Evolutionary conservation across 2,888 invertebrate species (phyloP), one percentile per base, ranked within the genome.

Genomic region (Xanthorhoe designata): DNA sequence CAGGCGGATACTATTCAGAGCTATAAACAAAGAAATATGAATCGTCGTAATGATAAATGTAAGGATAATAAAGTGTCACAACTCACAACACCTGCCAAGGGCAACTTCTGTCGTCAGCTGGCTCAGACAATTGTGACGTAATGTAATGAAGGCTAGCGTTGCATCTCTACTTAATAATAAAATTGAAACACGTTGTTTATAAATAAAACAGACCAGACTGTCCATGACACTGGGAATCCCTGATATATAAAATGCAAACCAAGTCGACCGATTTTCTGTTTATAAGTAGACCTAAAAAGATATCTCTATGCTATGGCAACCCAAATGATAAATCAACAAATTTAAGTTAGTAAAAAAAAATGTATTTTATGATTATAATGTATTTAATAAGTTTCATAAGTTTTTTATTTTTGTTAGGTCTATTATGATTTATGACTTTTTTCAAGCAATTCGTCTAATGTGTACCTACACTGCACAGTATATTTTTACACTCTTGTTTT

Each of bases 81-180:
- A 17, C 15, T 47, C 24, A 57, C 24, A 18, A 17, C 15, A 8
- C 47, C 8, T 15, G 57, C 0, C 58, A 59, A 51, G 58, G 58
- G 13, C 35, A 59, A 19, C 38, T 38, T 38, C n/a, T n/a, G n/a
- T n/a, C n/a, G n/a, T n/a, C 15, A 13, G 5, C 38, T 24, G 10
- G 35, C 42, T 42, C 4, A 50, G 50, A 52, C 19, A 52, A 53
- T 54, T 29, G 61, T 66, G 66, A 66, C 64, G 66, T 55, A 61
- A 69, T 64, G 51, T 32, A 63, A 58, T 69, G 52, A 66, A 66
- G 61, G 54, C 50, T 59, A 53, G 66, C 64, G 65, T 63, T 63
- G 53, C 49, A 53, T 62, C 55, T n/a, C n/a, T n/a, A n/a, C n/a
- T n/a, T n/a, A n/a, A n/a, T n/a, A n/a, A n/a, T n/a, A n/a, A n/a